phyloP scores from a whole-genome alignment of 2,113 vertebrate species.

The Melanerpes aurifrons region DNA sequence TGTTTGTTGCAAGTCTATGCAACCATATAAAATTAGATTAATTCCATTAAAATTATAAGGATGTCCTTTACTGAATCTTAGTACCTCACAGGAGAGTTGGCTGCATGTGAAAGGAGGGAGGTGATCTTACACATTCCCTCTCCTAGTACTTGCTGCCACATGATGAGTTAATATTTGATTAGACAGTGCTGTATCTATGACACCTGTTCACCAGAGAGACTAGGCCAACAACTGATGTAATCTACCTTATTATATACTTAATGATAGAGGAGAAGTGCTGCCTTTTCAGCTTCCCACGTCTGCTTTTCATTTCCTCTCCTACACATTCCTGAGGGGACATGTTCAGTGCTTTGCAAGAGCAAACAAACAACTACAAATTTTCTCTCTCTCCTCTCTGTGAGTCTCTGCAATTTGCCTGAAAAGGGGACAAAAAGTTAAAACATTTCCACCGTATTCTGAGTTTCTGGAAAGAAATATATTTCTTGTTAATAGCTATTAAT shows the following conservation, averaged over 20 bases:
- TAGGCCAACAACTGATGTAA: conserved; percentile 68
- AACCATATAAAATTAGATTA: conserved; percentile 11
- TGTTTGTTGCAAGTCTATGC: not conserved
- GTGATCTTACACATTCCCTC: conserved; percentile 21
- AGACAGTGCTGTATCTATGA: conserved; percentile 62
- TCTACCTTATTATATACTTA: conserved; percentile 69
- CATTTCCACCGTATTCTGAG: not conserved
- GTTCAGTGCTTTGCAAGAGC: conserved; percentile 47
- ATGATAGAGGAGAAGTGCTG: conserved; percentile 65
- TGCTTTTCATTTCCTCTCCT: conserved; percentile 74
- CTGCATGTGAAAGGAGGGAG: not conserved
- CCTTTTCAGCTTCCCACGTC: conserved; percentile 66
- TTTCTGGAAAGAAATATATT: not conserved
- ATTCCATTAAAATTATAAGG: conserved; percentile 7
- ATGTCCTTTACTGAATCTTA: conserved; percentile 13
- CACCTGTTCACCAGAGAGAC: conserved; percentile 70
- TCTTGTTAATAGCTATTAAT: not conserved
- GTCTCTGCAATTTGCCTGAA: not conserved
- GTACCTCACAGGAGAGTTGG: not conserved
- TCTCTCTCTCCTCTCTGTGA: not conserved
- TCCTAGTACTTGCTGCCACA: conserved; percentile 35
- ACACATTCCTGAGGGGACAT: conserved; percentile 68
- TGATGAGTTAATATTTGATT: conserved; percentile 70
- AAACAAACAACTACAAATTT: conserved; percentile 52
- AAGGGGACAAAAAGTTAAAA: not conserved